A percentile compares a stretch with the other conserved stretches of the same genome.
phyloP scores from a whole-genome alignment of 2,888 invertebrate genomes.

The Balanococcus diminutus region DNA sequence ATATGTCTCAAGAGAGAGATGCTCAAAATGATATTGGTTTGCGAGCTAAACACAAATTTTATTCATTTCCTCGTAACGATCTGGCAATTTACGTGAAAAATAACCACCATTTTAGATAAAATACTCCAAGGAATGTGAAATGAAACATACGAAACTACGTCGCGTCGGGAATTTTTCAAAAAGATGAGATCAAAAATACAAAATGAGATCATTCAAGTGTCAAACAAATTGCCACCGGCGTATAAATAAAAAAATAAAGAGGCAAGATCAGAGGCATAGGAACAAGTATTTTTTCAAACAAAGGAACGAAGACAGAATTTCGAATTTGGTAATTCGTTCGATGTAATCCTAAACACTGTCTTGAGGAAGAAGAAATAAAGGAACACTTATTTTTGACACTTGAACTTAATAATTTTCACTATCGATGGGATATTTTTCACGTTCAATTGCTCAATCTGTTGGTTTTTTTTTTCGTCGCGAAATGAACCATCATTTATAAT shows the following conservation, averaged over 20 bases:
- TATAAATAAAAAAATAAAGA: background rate
- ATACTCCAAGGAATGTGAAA: background rate
- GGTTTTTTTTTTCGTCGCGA: background rate
- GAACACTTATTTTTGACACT: slow-evolving; percentile 16
- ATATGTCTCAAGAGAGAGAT: no score
- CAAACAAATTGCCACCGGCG: background rate
- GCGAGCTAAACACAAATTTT: background rate
- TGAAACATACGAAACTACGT: background rate
- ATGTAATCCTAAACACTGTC: background rate
- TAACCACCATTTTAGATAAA: background rate
- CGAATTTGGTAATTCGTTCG: background rate
- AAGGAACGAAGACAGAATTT: slow-evolving; percentile 2
- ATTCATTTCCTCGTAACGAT: background rate
- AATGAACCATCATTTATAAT: background rate
- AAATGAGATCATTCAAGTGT: slow-evolving; percentile 30
- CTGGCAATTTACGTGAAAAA: background rate
- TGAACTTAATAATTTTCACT: background rate
- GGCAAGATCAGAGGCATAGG: slow-evolving; percentile 38
- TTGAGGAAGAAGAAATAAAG: background rate
- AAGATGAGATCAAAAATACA: background rate
- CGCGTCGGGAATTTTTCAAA: background rate
- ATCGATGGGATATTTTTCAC: background rate
- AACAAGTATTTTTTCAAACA: background rate
- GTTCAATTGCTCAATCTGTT: background rate
- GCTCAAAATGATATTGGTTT: background rate